Evolutionary conservation across 2,113 vertebrate species (phyloP), one percentile per base, ranked within the genome.

Genomic region (Paramormyrops kingsleyae): DNA sequence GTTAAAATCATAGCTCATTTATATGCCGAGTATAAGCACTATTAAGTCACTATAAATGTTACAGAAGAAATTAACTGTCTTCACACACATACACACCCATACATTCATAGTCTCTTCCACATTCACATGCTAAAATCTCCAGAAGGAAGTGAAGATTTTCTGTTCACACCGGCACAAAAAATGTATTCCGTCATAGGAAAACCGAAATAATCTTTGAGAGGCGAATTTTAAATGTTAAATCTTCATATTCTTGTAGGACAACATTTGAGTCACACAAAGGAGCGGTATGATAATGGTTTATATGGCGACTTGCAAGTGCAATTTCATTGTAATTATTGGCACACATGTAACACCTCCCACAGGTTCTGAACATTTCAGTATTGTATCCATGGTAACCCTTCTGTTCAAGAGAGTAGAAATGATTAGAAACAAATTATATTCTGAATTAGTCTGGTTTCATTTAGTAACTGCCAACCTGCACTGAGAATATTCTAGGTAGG

Each of bases 391-490:
- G 56, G 87, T 62, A 44, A 62, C 46, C 39, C 53, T 56, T 80
- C 35, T 44, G 86, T 88, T 44, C 24, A 44, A 44, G 12, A 87
- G 46, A 53, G 85, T 39, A 31, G 85, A 53, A 87, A 52, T 31
- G 13, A 31, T 27, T 50, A 50, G 13, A 47, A 52, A 56, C 12
- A 35, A 66, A 88, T 88, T 21, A 62, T 53, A 44, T 59, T 24
- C 53, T n/a, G 56, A 35, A 88, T 59, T 21, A 88, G n/a, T 50
- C n/a, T 10, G 31, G n/a, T 56, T 87, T 87, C 52, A 87, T 87
- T 87, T 87, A 87, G 27, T 50, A 87, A 56, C 86, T 56, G 86
- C n/a, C 49, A 56, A 53, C n/a, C n/a, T 46, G 59, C 46, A n/a
- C 62, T 39, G 74, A 19, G 19, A 27, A 77, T 70, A 80, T 50